Conservation (phyloP, 2,888 invertebrate genomes). For the Agrilus cyanescens region DNA sequence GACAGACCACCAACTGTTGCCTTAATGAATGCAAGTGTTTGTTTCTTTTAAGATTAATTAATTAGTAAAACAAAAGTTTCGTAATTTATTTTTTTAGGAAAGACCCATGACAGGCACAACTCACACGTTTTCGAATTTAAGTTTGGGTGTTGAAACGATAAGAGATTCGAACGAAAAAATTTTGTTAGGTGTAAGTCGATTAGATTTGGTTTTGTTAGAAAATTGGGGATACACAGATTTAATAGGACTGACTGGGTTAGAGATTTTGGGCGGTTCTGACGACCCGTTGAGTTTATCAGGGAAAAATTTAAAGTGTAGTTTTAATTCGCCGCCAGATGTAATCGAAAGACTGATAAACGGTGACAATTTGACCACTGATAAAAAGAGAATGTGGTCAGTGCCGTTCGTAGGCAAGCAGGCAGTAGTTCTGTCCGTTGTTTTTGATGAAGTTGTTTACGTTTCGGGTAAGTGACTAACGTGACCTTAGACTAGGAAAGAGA, state of each 20-base stretch:
- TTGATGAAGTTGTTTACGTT: slow-evolving; percentile 25
- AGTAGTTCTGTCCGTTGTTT: slow-evolving; percentile 23
- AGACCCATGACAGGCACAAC: slow-evolving; percentile 15
- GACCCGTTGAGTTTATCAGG: slow-evolving; percentile 18
- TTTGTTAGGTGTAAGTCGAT: slow-evolving; percentile 26
- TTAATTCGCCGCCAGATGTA: slow-evolving; percentile 22
- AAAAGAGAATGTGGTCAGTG: slow-evolving; percentile 55
- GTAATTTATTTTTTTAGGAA: slow-evolving; percentile 3
- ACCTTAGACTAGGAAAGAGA: no score
- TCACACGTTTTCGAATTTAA: neutral
- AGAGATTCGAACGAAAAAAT: slow-evolving; percentile 19
- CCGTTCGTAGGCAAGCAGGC: slow-evolving; percentile 25
- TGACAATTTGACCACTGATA: slow-evolving; percentile 53
- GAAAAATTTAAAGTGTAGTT: slow-evolving; percentile 22
- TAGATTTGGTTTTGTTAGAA: slow-evolving; percentile 46
- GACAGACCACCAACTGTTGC: slow-evolving; percentile 46
- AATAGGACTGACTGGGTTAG: slow-evolving; percentile 48
- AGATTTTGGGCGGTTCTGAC: slow-evolving; percentile 40
- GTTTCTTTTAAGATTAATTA: no score
- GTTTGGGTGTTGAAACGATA: neutral
- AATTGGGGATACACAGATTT: slow-evolving; percentile 52
- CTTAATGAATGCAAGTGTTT: slow-evolving; percentile 5
- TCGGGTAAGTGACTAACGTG: slow-evolving; percentile 23
- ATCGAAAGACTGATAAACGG: slow-evolving; percentile 47
- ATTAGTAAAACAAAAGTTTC: neutral